Conservation (phyloP, 2,113 vertebrate species). For the Campylorhamphus procurvoides region DNA sequence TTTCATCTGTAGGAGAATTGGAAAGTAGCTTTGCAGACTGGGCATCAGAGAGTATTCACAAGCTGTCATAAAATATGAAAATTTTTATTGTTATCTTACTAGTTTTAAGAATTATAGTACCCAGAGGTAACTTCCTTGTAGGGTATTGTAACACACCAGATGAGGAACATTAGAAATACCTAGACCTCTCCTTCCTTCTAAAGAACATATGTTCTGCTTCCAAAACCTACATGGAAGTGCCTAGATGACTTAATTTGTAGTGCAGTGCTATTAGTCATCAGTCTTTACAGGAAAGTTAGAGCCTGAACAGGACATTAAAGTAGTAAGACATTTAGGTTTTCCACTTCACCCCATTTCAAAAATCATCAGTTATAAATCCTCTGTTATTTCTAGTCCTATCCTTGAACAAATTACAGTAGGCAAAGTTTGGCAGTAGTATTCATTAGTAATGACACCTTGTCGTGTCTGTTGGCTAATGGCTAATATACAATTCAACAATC, state of each 20-base stretch:
- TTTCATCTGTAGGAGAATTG: neutral
- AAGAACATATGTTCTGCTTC: rapidly evolving
- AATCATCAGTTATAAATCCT: neutral
- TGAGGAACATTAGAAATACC: neutral
- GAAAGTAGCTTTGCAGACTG: neutral
- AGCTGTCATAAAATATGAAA: neutral
- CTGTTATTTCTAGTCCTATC: neutral
- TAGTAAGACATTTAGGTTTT: neutral
- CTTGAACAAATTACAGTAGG: neutral
- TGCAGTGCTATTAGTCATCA: neutral
- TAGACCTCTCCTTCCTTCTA: neutral
- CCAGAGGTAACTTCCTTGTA: neutral
- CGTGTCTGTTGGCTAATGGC: neutral
- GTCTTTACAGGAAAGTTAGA: neutral
- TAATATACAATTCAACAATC: neutral
- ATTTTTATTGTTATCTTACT: neutral
- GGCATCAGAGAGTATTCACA: neutral
- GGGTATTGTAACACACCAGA: neutral
- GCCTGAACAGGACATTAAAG: neutral
- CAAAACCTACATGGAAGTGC: neutral
- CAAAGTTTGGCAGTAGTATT: neutral
- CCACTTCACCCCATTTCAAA: neutral
- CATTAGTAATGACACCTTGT: neutral
- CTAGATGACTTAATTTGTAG: neutral
- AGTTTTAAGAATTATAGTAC: neutral